These are phyloP conservation scores for Diaprepes abbreviatus DNA, from an alignment of 2,888 invertebrate genomes.

Conservation along the genomic window DNA sequence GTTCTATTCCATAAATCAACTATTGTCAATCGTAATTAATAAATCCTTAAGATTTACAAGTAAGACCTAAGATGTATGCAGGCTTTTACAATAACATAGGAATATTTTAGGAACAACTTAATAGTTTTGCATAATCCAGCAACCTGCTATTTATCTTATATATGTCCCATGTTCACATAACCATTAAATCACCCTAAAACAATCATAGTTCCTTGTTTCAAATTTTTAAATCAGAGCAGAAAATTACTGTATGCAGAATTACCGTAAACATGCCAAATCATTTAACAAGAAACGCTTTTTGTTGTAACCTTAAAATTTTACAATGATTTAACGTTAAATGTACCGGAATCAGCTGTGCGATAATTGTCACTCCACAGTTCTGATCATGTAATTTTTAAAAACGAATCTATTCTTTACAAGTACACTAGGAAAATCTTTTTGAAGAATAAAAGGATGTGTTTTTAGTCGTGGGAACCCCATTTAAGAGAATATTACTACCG, in stretches of 20 bases:
- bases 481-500: conserved; percentile 17
- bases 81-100: no score
- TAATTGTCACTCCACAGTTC: conserved; percentile 6
- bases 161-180: no score
- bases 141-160: no score
- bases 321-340: conserved; percentile 13
- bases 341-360: conserved; percentile 1
- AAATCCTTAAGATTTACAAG: no score
- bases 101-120: no score
- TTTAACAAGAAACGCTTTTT: neutral
- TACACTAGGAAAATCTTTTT: neutral
- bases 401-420: conserved; percentile 3
- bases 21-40: no score
- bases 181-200: no score
- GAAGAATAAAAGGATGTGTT: conserved; percentile 8
- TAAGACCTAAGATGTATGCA: no score
- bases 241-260: neutral
- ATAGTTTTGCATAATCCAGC: no score
- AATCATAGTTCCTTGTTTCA: neutral
- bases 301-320: neutral
- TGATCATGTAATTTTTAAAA: neutral
- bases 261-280: conserved; percentile 1
- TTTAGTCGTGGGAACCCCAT: conserved; percentile 23
- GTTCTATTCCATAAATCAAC: no score
- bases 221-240: neutral